These are phyloP conservation scores for Pitta sordida DNA, from an alignment of 2,113 vertebrate species.

Conservation along the genomic window DNA sequence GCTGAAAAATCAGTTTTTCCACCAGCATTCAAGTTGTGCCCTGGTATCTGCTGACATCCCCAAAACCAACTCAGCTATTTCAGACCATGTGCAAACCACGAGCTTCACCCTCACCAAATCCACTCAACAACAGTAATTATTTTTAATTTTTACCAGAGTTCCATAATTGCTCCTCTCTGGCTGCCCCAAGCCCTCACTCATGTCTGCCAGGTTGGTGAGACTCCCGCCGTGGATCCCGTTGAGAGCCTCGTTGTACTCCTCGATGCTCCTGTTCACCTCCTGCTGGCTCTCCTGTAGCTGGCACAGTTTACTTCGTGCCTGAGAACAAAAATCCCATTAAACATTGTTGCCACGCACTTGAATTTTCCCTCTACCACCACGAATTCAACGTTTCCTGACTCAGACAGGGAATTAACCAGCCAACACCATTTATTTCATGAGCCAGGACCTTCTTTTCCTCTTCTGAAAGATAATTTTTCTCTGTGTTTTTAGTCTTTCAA, in stretches of 20 bases:
- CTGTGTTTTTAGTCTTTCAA: background rate
- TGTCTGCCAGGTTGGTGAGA: constrained; percentile 88
- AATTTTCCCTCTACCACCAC: background rate
- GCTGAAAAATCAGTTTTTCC: background rate
- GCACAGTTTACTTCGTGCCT: constrained; percentile 92
- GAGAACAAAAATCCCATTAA: background rate
- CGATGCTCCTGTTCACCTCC: constrained; percentile 84
- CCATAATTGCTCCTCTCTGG: constrained; percentile 82
- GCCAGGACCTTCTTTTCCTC: background rate
- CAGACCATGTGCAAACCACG: background rate
- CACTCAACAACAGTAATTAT: background rate
- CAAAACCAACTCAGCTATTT: background rate
- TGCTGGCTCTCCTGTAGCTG: constrained; percentile 90
- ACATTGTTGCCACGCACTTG: background rate
- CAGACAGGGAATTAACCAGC: background rate
- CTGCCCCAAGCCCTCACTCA: constrained; percentile 84
- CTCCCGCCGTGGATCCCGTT: constrained; percentile 87
- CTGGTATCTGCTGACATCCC: background rate
- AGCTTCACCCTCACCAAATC: background rate
- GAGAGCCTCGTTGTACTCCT: constrained; percentile 83
- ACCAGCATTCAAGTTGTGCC: background rate
- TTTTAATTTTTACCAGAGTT: constrained; percentile 74
- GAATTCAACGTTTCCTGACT: background rate
- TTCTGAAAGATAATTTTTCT: background rate
- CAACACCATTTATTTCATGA: background rate